These are phyloP conservation scores for Anaspis maculata DNA, from an alignment of 2,888 invertebrate species.

Conservation along the genomic window DNA sequence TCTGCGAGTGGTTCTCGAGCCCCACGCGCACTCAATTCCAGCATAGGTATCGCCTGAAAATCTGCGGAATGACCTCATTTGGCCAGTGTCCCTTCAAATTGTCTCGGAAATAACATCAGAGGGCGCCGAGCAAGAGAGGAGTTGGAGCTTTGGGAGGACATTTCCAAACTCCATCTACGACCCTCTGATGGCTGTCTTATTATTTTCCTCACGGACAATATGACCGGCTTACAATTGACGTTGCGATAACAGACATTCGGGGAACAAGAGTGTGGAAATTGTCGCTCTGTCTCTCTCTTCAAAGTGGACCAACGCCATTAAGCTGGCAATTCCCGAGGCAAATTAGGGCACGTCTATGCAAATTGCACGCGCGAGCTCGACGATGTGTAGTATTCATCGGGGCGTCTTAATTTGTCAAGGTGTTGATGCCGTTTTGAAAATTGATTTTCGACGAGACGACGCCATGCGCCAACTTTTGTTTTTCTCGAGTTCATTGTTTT, in stretches of 20 bases:
- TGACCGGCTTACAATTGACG: conserved; percentile 26
- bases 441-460: no score
- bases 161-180: conserved; percentile 13
- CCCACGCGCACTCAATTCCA: no score
- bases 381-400: conserved; percentile 21
- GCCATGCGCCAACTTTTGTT: no score
- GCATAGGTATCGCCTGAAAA: no score
- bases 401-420: no score
- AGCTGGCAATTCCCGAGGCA: conserved; percentile 25
- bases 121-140: no score
- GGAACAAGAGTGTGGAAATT: conserved; percentile 18
- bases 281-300: conserved; percentile 17
- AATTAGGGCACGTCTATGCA: conserved; percentile 29
- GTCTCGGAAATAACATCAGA: conserved; percentile 11
- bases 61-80: no score
- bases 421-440: no score
- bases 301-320: conserved; percentile 23
- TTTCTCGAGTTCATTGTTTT: no score
- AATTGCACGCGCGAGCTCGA: no score
- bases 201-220: conserved; percentile 33
- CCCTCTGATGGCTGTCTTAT: conserved; percentile 20
- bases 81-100: no score
- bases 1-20: conserved; percentile 8
- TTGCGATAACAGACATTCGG: conserved; percentile 24
- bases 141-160: no score